Evolutionary conservation across 2,888 invertebrate species (phyloP).

Genomic region (Protodeltote pygarga): DNA sequence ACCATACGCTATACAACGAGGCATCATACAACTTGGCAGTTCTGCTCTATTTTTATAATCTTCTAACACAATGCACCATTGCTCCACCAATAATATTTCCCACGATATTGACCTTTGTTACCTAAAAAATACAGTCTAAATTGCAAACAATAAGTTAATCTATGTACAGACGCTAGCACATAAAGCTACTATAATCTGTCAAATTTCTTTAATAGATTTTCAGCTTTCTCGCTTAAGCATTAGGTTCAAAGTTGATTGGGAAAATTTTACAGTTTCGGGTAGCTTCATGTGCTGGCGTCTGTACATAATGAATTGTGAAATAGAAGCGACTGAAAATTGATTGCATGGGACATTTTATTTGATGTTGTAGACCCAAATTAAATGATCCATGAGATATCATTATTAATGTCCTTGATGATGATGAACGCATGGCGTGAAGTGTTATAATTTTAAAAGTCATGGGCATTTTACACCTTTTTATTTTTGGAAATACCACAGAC

Average conservation of each 20-base stretch:
- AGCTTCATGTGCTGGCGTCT: no score
- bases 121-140: constrained; percentile 18
- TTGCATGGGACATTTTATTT: constrained; percentile 36
- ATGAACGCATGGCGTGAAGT: not conserved
- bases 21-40: not conserved
- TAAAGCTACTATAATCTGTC: no score
- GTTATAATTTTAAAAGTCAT: not conserved
- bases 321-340: constrained; percentile 36
- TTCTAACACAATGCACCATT: constrained; percentile 27
- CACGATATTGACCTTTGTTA: constrained; percentile 28
- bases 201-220: no score
- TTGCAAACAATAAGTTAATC: constrained; percentile 10
- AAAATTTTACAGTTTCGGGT: no score
- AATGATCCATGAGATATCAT: constrained; percentile 27
- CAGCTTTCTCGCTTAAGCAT: no score
- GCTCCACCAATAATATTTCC: constrained; percentile 16
- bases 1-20: constrained; percentile 10
- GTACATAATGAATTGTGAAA: no score
- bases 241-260: no score
- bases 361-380: constrained; percentile 1
- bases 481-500: no score
- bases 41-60: not conserved
- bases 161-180: no score
- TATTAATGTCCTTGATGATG: constrained; percentile 14
- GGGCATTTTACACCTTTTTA: no score